Conservation (phyloP, 1,140 invertebrate genomes). For the Lepidostoma basale region DNA sequence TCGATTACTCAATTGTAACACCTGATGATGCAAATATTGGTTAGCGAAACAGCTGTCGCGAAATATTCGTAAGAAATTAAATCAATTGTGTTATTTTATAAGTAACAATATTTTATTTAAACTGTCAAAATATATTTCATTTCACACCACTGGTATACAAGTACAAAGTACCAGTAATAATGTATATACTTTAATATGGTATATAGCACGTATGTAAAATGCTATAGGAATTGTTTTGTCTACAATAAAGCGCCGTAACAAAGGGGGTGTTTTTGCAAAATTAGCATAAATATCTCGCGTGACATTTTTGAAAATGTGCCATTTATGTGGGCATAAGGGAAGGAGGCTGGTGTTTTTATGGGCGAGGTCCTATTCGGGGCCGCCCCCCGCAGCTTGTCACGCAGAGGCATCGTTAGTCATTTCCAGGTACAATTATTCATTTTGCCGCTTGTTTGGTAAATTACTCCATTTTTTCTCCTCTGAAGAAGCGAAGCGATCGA, state of each 20-base stretch:
- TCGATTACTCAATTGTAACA: too few relatives aligned
- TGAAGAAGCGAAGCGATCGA: neutral
- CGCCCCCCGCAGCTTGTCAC: conserved; percentile 23
- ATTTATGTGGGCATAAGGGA: conserved; percentile 15
- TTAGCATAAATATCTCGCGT: conserved; percentile 19
- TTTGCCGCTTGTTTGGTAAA: conserved; percentile 28
- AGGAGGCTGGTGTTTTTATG: conserved; percentile 17
- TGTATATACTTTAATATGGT: too few relatives aligned
- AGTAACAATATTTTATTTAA: too few relatives aligned
- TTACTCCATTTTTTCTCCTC: neutral
- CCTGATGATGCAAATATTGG: too few relatives aligned
- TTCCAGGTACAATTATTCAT: conserved; percentile 44
- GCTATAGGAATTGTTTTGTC: too few relatives aligned
- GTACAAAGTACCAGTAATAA: too few relatives aligned
- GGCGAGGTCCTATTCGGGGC: conserved; percentile 1
- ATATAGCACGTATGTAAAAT: too few relatives aligned
- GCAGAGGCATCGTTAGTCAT: conserved; percentile 41
- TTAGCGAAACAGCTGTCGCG: too few relatives aligned
- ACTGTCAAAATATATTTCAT: too few relatives aligned
- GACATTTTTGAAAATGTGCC: conserved; percentile 19
- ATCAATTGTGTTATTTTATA: neutral
- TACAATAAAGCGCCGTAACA: too few relatives aligned
- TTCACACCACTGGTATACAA: too few relatives aligned
- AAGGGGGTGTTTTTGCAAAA: neutral
- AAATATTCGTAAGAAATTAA: too few relatives aligned